phyloP scores from a whole-genome alignment of 2,888 invertebrate genomes.

The Malthinus seriepunctatus region DNA sequence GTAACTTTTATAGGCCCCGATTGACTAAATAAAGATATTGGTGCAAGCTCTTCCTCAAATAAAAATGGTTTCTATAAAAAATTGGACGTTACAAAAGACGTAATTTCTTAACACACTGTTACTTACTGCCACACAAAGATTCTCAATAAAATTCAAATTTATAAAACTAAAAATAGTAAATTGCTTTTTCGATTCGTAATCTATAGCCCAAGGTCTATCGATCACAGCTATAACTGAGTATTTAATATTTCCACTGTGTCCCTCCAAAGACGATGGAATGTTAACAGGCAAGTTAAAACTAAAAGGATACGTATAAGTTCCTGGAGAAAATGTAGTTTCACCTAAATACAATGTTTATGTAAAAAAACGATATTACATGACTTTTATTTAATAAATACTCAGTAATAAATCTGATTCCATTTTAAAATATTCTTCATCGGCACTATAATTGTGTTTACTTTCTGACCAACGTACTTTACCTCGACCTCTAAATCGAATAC shows the following conservation, averaged over 20 bases:
- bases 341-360: neutral
- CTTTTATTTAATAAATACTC: neutral
- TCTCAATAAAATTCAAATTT: neutral
- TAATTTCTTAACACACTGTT: too few species aligned
- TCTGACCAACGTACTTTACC: constrained; percentile 10
- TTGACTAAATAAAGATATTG: neutral
- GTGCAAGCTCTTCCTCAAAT: neutral
- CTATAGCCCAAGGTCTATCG: constrained; percentile 14
- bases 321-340: constrained; percentile 18
- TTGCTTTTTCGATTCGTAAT: constrained; percentile 3
- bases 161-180: neutral
- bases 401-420: constrained; percentile 7
- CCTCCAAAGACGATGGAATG: constrained; percentile 8
- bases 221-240: constrained; percentile 7
- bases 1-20: neutral
- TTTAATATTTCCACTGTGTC: constrained; percentile 1
- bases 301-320: constrained; percentile 10
- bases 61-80: constrained; percentile 7
- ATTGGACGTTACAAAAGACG: neutral
- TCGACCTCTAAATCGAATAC: neutral
- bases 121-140: too few species aligned
- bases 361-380: neutral
- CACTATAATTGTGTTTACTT: neutral
- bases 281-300: constrained; percentile 4
- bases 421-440: constrained; percentile 7